A percentile compares a stretch with the other conserved stretches of the same genome.
phyloP scores from a whole-genome alignment of 2,888 invertebrate species.

The Lasioglossum leucozonium region DNA sequence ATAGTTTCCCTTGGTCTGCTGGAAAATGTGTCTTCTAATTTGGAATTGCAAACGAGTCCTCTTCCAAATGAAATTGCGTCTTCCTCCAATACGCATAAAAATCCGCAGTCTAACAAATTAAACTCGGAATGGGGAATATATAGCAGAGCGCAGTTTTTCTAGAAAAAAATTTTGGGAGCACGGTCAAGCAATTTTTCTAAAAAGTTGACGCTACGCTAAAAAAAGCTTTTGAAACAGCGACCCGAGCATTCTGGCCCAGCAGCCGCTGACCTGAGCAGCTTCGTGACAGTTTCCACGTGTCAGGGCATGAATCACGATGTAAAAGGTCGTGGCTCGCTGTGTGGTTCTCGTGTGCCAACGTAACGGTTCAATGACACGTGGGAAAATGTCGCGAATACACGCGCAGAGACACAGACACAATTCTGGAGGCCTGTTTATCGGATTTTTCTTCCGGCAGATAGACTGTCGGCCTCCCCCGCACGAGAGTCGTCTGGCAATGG shows the following conservation, averaged over 20 bases:
- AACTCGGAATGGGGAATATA: too few species aligned
- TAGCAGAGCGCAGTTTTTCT: too few species aligned
- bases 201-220: too few species aligned
- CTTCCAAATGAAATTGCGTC: not conserved
- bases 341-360: conserved; percentile 26
- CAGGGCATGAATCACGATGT: conserved; percentile 7
- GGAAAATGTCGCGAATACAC: conserved; percentile 44
- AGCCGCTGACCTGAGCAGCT: too few species aligned
- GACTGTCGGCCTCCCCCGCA: not conserved
- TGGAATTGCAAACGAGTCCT: not conserved
- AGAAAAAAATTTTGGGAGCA: too few species aligned
- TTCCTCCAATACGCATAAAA: not conserved
- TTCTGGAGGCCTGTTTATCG: not conserved
- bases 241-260: too few species aligned
- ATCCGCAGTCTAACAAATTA: not conserved
- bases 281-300: conserved; percentile 45
- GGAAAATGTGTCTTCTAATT: not conserved
- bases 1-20: not conserved
- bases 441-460: conserved; percentile 53
- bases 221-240: too few species aligned
- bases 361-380: conserved; percentile 66
- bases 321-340: conserved; percentile 37
- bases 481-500: conserved; percentile 1
- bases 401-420: too few species aligned
- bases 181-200: too few species aligned